phyloP scores from a whole-genome alignment of 2,797 vertebrate species.

The Catharus ustulatus region DNA sequence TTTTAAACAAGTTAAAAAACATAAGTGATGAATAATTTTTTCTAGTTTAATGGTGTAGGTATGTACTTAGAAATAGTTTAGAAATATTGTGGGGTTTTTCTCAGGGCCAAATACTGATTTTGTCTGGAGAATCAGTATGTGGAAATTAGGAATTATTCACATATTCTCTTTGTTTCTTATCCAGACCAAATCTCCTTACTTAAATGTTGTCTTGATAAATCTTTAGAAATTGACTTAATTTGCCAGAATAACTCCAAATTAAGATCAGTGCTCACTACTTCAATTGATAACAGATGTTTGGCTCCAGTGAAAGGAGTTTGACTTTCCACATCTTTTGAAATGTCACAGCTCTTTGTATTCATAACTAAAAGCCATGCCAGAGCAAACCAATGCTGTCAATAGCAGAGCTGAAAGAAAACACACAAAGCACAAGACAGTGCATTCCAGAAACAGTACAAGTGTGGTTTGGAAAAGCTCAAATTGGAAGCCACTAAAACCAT shows the following conservation, averaged over 20 bases:
- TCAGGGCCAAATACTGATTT: background rate
- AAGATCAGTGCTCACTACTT: slow-evolving; percentile 25
- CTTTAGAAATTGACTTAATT: slow-evolving; percentile 42
- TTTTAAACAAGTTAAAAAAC: background rate
- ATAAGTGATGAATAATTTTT: background rate
- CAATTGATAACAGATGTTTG: slow-evolving; percentile 55
- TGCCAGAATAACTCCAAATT: slow-evolving; percentile 40
- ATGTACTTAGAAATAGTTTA: background rate
- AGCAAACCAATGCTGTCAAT: slow-evolving; percentile 38
- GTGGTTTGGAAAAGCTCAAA: background rate
- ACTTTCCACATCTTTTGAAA: slow-evolving; percentile 46
- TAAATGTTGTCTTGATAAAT: background rate
- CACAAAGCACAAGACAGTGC: background rate
- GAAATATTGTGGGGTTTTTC: background rate
- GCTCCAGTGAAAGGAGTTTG: slow-evolving; percentile 14
- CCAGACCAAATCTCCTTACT: background rate
- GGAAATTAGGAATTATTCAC: background rate
- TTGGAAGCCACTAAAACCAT: background rate
- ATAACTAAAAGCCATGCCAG: slow-evolving; percentile 19
- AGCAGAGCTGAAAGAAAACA: slow-evolving; percentile 47
- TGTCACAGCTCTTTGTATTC: slow-evolving; percentile 56
- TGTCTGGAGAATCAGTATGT: background rate
- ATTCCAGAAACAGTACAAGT: slow-evolving; percentile 26
- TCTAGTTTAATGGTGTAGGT: background rate
- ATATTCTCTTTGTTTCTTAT: background rate